Base-by-base conservation (phyloP, 1,140 invertebrate genomes). In the Holotrichia oblita region DNA sequence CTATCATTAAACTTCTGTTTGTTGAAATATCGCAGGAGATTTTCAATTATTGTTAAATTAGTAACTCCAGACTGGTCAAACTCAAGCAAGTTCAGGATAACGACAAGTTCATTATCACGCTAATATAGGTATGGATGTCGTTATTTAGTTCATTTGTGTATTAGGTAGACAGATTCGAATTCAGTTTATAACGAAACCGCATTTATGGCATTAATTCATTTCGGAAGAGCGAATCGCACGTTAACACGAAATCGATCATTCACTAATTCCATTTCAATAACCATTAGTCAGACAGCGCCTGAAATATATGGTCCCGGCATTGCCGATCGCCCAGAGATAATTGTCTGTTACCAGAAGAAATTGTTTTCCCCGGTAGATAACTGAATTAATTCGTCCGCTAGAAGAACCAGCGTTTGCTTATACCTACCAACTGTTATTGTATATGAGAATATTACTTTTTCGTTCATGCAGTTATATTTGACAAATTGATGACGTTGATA, bases 221-320 rank as follows among this genome's bases (percentile, higher is more conserved):
- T 69, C 27, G 27, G 22, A 10, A 34, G 61, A 22, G 27, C 61
- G 61, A 69, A 69, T 27, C 22, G 10, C 61, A 34, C 61, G 61
- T 69, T 69, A 69, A 69, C 61, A 69, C 61, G 61, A 69, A 69
- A 69, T 69, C 61, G 61, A 69, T 69, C 61, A 69, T 69, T 69
- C 61, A 9, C 61, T 69, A 69, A 69, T 69, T 69, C 61, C 61
- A 34, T 69, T 69, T 69, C 61, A 34, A 69, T 69, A 69, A 17
- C 61, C 61, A 69, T 69, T 69, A 69, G 61, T 69, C 61, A 69
- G 61, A 8, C 61, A 34, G 61, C 27, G 61, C 48, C 48, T 17
- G 48, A 55, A 55, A 55, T 55, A 17, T 55, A 55, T 55, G 48
- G 17, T 55, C 48, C 3, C 48, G 14, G 12, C 17, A 55, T 17